A percentile compares a stretch with the other conserved stretches of the same genome.
These are phyloP conservation scores for Atta cephalotes DNA, from an alignment of 1,140 invertebrate genomes.

Conservation along the genomic window DNA sequence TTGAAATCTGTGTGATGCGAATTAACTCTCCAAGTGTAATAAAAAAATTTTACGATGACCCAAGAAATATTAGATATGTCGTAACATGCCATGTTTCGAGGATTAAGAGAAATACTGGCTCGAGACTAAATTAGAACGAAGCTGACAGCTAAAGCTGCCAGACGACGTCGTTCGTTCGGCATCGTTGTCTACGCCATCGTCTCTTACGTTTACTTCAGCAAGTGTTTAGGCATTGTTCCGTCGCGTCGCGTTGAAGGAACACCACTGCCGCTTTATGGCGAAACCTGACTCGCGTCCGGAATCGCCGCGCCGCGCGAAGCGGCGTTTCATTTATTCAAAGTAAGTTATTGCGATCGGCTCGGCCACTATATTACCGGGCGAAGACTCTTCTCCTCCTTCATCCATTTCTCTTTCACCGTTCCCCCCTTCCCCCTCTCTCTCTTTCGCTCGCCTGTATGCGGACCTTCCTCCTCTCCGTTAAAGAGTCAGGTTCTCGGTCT, in stretches of 20 bases:
- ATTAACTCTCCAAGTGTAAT: constrained; percentile 10
- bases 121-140: constrained; percentile 60
- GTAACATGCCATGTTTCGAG: not conserved
- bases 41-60: constrained; percentile 18
- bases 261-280: constrained; percentile 73
- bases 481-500: constrained; percentile 60
- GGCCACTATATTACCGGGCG: constrained; percentile 76
- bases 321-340: constrained; percentile 81
- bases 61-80: constrained; percentile 1
- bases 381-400: constrained; percentile 71
- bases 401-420: constrained; percentile 74
- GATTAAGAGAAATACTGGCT: constrained; percentile 39
- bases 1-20: not conserved
- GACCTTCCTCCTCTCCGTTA: constrained; percentile 38
- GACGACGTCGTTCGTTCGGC: constrained; percentile 34
- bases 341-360: constrained; percentile 79
- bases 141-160: constrained; percentile 58
- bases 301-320: constrained; percentile 57
- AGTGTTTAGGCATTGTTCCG: constrained; percentile 77
- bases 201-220: constrained; percentile 70
- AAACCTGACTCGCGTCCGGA: constrained; percentile 78
- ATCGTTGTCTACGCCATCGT: constrained; percentile 45
- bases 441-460: constrained; percentile 56
- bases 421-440: constrained; percentile 65
- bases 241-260: constrained; percentile 65